A percentile compares a stretch with the other conserved stretches of the same genome.
Evolutionary conservation across 2,797 vertebrate genomes (phyloP).

Genomic region (Phoeniculus purpureus): DNA sequence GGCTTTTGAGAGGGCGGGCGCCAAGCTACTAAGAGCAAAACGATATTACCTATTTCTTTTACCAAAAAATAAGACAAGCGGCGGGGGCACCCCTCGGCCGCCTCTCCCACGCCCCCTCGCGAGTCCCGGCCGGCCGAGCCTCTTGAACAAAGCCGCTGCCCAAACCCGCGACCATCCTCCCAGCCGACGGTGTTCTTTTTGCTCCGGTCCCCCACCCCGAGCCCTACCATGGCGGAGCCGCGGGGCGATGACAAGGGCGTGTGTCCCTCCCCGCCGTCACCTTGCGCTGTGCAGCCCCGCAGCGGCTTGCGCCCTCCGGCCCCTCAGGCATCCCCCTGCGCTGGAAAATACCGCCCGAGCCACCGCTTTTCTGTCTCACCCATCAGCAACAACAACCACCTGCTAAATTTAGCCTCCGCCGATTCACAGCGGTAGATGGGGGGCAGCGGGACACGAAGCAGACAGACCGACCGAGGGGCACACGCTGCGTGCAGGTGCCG

Average conservation of each 20-base stretch:
- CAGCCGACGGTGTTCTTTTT: background rate
- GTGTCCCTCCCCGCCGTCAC: background rate
- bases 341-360: background rate
- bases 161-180: background rate
- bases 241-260: background rate
- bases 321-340: background rate
- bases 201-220: background rate
- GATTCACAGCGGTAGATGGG: conserved; percentile 8
- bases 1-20: background rate
- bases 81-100: background rate
- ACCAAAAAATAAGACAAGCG: background rate
- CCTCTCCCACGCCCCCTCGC: conserved; percentile 51
- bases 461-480: background rate
- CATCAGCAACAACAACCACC: conserved; percentile 24
- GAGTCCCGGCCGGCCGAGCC: background rate
- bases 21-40: background rate
- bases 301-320: background rate
- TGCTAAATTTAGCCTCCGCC: conserved; percentile 69
- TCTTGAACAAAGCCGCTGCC: conserved; percentile 65
- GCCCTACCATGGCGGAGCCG: background rate
- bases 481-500: background rate
- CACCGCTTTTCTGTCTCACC: background rate
- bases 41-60: background rate
- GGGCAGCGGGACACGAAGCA: background rate
- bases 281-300: background rate